Evolutionary conservation across 2,797 vertebrate species (phyloP), one percentile per base, ranked within the genome.

Genomic region (Trachops cirrhosus): DNA sequence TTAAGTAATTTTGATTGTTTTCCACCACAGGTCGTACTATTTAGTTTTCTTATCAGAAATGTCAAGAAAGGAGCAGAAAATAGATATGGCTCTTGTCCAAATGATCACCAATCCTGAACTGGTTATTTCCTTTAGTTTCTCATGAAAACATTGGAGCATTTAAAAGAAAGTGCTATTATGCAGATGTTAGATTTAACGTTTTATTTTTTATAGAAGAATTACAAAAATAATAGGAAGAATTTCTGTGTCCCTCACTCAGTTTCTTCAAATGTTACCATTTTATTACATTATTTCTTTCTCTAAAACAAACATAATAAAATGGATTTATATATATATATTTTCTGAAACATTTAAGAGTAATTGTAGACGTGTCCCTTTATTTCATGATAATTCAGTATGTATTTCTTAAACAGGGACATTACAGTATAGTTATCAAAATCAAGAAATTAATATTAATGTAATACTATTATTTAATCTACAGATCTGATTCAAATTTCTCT

Each of bases 31-130:
- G 79, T 92, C 8, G 34, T 88, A 46, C 54, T 89, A 19, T 79
- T 94, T 93, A 64, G 73, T 67, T 95, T 95, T 96, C 77, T 92
- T 89, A 85, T 24, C 41, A 88, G 82, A 94, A 95, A 85, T 92
- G 41, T 46, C 9, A 84, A 86, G 90, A 50, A 88, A 59, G 71
- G 78, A 94, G n/a, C 24, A 83, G 59, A 87, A 91, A 87, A 86
- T 1, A 34, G 62, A 52, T 75, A 10, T 75, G 39, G 14, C 26
- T 94, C 7, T 90, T 93, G 39, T 95, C 50, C 39, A 90, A 50
- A 73, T 94, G 91, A 91, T 95, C 48, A 86, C 32, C 57, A 48
- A 62, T 93, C 44, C 57, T 96, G 39, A 93, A 67, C 64, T 95
- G 86, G 62, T 95, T 96, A 52, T 94, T 92, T 80, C 32, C 11